Percentiles rank a stretch among this genome's conserved stretches.
Conservation (phyloP, 53 echinoderm and acorn worm genomes). For the Holothuria scabra region DNA sequence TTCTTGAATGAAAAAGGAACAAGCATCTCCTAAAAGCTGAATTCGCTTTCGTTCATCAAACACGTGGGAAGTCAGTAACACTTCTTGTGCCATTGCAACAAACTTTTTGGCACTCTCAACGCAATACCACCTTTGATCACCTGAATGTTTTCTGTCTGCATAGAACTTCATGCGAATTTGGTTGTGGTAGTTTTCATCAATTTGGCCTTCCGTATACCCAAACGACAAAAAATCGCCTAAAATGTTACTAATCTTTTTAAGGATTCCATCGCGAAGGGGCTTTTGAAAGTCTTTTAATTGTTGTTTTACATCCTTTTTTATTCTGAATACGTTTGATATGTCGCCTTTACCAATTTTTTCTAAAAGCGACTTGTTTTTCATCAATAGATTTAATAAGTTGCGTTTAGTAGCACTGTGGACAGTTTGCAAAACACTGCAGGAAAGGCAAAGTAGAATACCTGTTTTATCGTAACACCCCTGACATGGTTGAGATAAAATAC, state of each 20-base stretch:
- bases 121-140: background rate
- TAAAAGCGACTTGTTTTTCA: background rate
- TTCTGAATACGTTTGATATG: slow-evolving; percentile 1
- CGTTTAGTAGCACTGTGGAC: no score
- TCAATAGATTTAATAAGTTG: background rate
- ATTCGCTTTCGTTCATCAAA: background rate
- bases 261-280: no score
- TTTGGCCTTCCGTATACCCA: background rate
- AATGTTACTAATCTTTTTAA: no score
- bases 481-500: background rate
- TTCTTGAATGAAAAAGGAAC: slow-evolving; percentile 20
- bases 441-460: background rate
- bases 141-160: background rate
- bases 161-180: background rate
- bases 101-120: background rate
- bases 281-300: background rate
- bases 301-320: background rate
- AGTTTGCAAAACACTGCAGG: no score
- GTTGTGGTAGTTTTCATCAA: background rate
- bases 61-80: background rate
- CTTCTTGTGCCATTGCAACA: background rate
- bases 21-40: background rate
- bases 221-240: no score
- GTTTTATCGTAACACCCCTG: background rate
- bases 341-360: background rate